Evolutionary conservation across 2,888 invertebrate genomes (phyloP).

Genomic region (Esperia sulphurella): DNA sequence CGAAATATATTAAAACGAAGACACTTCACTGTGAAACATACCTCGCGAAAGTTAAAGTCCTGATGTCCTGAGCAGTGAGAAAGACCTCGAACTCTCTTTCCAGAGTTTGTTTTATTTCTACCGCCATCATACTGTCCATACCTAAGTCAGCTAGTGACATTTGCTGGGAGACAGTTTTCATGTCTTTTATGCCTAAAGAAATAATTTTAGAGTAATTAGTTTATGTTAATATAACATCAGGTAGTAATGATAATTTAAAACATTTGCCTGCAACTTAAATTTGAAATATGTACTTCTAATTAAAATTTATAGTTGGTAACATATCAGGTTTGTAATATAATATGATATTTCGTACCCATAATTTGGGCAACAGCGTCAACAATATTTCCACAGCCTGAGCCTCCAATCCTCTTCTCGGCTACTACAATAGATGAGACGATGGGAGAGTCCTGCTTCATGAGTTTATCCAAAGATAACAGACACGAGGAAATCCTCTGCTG

Average conservation of each 20-base stretch:
- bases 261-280: no score
- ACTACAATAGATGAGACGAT: constrained; percentile 92
- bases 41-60: constrained; percentile 87
- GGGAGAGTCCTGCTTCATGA: constrained; percentile 84
- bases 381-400: constrained; percentile 81
- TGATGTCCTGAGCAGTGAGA: constrained; percentile 91
- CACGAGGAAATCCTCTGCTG: constrained; percentile 93
- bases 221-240: no score
- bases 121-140: constrained; percentile 98
- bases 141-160: constrained; percentile 93
- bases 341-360: constrained; percentile 68
- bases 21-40: constrained; percentile 23
- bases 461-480: constrained; percentile 84
- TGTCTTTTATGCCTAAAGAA: constrained; percentile 78
- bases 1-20: neutral
- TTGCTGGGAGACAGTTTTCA: constrained; percentile 84
- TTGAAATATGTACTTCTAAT: no score
- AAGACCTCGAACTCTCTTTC: constrained; percentile 94
- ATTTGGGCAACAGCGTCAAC: constrained; percentile 86
- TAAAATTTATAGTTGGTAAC: no score
- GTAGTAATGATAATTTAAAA: no score
- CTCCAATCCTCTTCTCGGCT: constrained; percentile 86
- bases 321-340: no score
- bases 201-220: neutral
- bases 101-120: constrained; percentile 95